Base-by-base conservation (phyloP, 1,140 invertebrate species). In the Heterodera carotae region DNA sequence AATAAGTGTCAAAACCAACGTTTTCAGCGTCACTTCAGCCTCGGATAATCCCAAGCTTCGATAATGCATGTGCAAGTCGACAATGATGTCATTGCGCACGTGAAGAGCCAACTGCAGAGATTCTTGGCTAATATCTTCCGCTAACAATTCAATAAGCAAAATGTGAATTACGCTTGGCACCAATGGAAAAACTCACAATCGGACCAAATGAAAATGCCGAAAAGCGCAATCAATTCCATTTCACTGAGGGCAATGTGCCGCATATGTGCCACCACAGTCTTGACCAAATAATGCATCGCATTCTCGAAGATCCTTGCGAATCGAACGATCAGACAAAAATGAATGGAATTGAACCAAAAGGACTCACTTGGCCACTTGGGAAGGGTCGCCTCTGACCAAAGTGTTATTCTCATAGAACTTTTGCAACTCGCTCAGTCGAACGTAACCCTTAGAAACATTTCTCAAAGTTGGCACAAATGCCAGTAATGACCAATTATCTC, bases 331-430 rank as follows among this genome's bases (percentile, higher is more conserved):
- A 69, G 18, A 34, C 22, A 25, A 6, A 3, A 12, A 12, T 18
- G 36, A 76, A 10, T 1, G 29, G 25, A 12, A 53, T 39, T 22
- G 7, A 8, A 12, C 15, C 34, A 62, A 60, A 82, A 36, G 3
- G 8, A 43, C 74, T 66, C 48, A 82, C 80, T 68, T 79, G 27
- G 81, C 81, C 33, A 82, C 66, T 77, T 82, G 83, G 12, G 31
- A 43, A 4, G 81, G 81, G 70, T 82, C 81, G 4, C 83, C 84
- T 31, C 53, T 36, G 25, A 82, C 68, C 25, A 60, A 29, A 36
- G 60, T 82, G 33, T 68, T 82, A 31, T 79, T 78, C 64, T 79
- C 83, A 64, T 85, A 82, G 66, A 84, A 82, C 62, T 83, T 85
- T 22, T 76, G 39, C n/a, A 82, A 64, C 68, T 82, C 83, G 39